These are phyloP conservation scores for Drosophila pegasa DNA, from an alignment of 2,888 invertebrate genomes.

Conservation along the genomic window DNA sequence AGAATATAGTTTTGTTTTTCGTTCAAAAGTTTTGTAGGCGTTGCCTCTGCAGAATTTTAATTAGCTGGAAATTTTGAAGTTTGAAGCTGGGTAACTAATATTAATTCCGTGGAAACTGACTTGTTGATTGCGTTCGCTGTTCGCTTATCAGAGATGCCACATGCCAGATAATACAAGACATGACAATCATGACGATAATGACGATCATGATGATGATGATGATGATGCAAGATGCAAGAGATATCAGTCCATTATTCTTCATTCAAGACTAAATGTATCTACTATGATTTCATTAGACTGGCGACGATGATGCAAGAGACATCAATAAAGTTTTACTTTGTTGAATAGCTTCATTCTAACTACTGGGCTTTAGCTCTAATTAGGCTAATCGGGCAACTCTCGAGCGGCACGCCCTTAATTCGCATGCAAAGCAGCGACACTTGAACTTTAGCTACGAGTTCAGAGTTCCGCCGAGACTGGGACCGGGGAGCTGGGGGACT, in stretches of 20 bases:
- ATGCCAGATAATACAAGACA: slow-evolving; percentile 33
- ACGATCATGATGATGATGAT: slow-evolving; percentile 19
- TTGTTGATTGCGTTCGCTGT: slow-evolving; percentile 46
- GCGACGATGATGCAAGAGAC: not conserved
- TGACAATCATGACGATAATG: slow-evolving; percentile 21
- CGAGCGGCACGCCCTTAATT: slow-evolving; percentile 48
- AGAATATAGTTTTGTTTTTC: slow-evolving; percentile 13
- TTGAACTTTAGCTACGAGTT: slow-evolving; percentile 61
- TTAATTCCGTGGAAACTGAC: slow-evolving; percentile 40
- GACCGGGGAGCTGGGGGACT: not conserved
- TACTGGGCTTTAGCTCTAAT: slow-evolving; percentile 27
- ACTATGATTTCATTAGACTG: not conserved
- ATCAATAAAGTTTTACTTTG: not conserved
- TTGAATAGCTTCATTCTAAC: slow-evolving; percentile 1
- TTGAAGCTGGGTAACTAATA: slow-evolving; percentile 28
- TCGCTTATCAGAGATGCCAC: slow-evolving; percentile 61
- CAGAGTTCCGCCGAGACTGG: slow-evolving; percentile 20
- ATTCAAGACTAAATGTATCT: not conserved
- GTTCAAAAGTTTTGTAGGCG: slow-evolving; percentile 41
- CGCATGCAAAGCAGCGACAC: slow-evolving; percentile 53
- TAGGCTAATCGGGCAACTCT: slow-evolving; percentile 52
- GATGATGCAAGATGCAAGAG: slow-evolving; percentile 8
- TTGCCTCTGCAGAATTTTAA: slow-evolving; percentile 50
- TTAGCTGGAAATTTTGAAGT: slow-evolving; percentile 39
- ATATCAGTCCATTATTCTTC: not conserved